These are phyloP conservation scores for Sminthurides aquaticus DNA, from an alignment of 2,888 invertebrate species.

Conservation along the genomic window DNA sequence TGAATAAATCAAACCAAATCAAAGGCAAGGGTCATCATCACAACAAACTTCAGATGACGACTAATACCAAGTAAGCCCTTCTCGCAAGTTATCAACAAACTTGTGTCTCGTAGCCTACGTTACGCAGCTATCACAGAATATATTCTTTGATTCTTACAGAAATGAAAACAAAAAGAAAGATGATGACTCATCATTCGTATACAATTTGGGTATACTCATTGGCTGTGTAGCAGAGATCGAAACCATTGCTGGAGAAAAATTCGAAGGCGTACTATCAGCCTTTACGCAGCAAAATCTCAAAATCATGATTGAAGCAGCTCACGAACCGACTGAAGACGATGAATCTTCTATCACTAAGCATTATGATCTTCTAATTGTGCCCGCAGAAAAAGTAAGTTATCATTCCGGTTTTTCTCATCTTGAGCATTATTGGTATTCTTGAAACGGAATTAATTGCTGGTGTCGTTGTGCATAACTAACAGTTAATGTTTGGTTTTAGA, in stretches of 20 bases:
- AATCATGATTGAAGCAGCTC: slow-evolving; percentile 42
- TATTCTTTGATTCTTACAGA: slow-evolving; percentile 9
- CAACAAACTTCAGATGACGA: slow-evolving; percentile 13
- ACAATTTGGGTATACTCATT: slow-evolving; percentile 41
- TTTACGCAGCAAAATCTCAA: slow-evolving; percentile 32
- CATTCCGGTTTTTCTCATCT: not conserved
- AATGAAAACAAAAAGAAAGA: slow-evolving; percentile 32
- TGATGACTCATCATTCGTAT: slow-evolving; percentile 39
- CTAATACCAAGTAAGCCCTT: slow-evolving; percentile 13
- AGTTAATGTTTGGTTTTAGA: slow-evolving; percentile 21
- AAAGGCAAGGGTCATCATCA: slow-evolving; percentile 24
- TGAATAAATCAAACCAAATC: slow-evolving; percentile 14
- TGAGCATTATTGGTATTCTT: not conserved
- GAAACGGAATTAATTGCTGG: not conserved
- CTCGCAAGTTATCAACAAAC: too few relatives aligned
- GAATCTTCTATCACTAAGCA: slow-evolving; percentile 38
- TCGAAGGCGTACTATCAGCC: slow-evolving; percentile 41
- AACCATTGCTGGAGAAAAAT: slow-evolving; percentile 35
- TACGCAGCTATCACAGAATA: not conserved
- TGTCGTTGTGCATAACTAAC: not conserved
- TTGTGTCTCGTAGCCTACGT: not conserved
- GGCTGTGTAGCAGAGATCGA: slow-evolving; percentile 39
- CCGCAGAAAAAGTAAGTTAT: slow-evolving; percentile 38
- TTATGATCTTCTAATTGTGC: slow-evolving; percentile 42
- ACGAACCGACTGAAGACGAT: slow-evolving; percentile 32